A percentile compares a stretch with the other conserved stretches of the same genome.
Evolutionary conservation across 2,888 invertebrate species (phyloP).

Genomic region (Eudemis profundana): DNA sequence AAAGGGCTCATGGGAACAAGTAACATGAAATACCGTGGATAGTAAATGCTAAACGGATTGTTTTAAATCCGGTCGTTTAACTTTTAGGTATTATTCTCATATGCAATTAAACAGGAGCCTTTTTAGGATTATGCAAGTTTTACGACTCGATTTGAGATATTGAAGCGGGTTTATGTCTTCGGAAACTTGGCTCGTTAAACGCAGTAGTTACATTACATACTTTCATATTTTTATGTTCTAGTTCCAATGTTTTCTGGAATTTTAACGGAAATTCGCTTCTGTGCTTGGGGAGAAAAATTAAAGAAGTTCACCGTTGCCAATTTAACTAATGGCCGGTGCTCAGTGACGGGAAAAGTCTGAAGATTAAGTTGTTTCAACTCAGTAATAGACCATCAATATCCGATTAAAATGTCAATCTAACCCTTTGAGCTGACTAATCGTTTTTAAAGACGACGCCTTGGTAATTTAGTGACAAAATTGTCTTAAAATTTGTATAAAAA

Average conservation of each 20-base stretch:
- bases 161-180: conserved; percentile 48
- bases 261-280: conserved; percentile 13
- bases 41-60: no score
- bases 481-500: neutral
- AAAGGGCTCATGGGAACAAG: no score
- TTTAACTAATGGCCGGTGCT: conserved; percentile 32
- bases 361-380: conserved; percentile 36
- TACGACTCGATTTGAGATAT: conserved; percentile 72
- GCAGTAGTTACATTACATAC: conserved; percentile 30
- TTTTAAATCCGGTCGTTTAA: conserved; percentile 82
- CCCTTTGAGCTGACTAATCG: conserved; percentile 30
- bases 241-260: neutral
- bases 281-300: conserved; percentile 26
- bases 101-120: conserved; percentile 80
- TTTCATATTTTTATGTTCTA: conserved; percentile 28
- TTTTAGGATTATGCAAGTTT: conserved; percentile 77
- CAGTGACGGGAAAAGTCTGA: conserved; percentile 28
- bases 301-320: conserved; percentile 30
- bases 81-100: conserved; percentile 78
- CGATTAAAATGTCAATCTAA: conserved; percentile 29
- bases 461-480: conserved; percentile 1
- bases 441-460: conserved; percentile 7
- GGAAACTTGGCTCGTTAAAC: conserved; percentile 48
- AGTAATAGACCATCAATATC: conserved; percentile 36
- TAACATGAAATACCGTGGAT: no score